phyloP scores from a whole-genome alignment of 1,140 invertebrate species.

The Drosophila mayri region DNA sequence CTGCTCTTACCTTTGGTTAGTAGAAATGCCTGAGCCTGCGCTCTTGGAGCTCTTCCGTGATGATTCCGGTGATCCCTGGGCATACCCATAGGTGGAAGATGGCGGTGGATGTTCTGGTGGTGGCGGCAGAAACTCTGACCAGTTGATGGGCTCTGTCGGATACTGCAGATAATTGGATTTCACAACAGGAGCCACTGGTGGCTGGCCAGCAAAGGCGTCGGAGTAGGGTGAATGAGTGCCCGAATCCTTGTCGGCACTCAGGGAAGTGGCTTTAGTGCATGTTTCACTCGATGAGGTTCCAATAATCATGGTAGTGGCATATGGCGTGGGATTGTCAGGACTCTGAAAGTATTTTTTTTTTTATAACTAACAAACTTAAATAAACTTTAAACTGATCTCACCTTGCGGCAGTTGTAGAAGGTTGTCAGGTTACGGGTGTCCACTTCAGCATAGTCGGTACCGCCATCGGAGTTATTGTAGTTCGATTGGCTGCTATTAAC shows the following conservation, averaged over 20 bases:
- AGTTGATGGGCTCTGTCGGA: slow-evolving; percentile 88
- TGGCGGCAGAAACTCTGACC: slow-evolving; percentile 91
- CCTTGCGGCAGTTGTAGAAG: slow-evolving; percentile 89
- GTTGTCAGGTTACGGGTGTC: slow-evolving; percentile 91
- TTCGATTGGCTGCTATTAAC: slow-evolving; percentile 86
- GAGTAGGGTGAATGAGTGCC: slow-evolving; percentile 86
- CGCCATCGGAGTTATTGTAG: slow-evolving; percentile 85
- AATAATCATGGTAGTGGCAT: slow-evolving; percentile 91
- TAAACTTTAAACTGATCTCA: not conserved
- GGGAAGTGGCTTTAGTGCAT: slow-evolving; percentile 85
- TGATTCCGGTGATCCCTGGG: slow-evolving; percentile 81
- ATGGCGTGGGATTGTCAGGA: slow-evolving; percentile 91
- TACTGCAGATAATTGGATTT: slow-evolving; percentile 86
- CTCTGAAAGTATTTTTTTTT: slow-evolving; percentile 81
- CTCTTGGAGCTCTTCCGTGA: slow-evolving; percentile 84
- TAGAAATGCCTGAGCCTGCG: slow-evolving; percentile 80
- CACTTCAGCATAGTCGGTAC: slow-evolving; percentile 92
- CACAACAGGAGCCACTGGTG: slow-evolving; percentile 53
- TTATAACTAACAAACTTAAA: not conserved
- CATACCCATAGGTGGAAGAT: slow-evolving; percentile 75
- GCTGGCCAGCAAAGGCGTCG: slow-evolving; percentile 64
- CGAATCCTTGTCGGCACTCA: slow-evolving; percentile 85
- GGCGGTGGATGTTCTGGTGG: slow-evolving; percentile 93
- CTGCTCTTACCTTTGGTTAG: slow-evolving; percentile 76
- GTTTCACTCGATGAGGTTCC: slow-evolving; percentile 86